These are phyloP conservation scores for Rhaphigaster nebulosa DNA, from an alignment of 2,888 invertebrate species.

Conservation along the genomic window DNA sequence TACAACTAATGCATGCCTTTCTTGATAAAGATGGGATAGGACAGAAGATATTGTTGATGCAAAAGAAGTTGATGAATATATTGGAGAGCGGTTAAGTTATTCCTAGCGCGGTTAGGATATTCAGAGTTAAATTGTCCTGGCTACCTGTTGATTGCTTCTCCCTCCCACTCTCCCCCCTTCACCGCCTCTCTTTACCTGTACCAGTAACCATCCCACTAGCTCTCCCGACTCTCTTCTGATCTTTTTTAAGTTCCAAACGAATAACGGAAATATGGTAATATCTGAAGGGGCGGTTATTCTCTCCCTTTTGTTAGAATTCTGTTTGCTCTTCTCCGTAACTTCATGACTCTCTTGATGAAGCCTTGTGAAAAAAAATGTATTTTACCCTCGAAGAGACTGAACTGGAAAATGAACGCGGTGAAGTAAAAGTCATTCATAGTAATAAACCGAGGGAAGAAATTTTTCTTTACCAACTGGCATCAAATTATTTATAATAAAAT, in stretches of 20 bases:
- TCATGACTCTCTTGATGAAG: neutral
- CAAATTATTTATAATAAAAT: too few relatives aligned
- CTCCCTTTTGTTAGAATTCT: neutral
- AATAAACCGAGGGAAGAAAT: neutral
- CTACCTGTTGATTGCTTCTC: neutral
- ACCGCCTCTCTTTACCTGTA: neutral
- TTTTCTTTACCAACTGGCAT: too few relatives aligned
- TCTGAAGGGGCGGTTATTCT: neutral
- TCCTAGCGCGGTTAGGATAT: neutral
- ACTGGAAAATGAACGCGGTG: neutral
- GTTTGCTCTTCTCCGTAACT: neutral
- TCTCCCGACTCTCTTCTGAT: neutral
- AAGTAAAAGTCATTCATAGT: neutral
- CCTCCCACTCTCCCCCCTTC: neutral
- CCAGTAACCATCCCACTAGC: neutral
- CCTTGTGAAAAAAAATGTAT: neutral
- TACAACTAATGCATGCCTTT: neutral
- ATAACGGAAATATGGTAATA: slow-evolving; percentile 6
- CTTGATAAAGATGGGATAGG: neutral
- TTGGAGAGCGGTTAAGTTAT: neutral
- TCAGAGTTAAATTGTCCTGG: neutral
- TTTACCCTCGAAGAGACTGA: neutral
- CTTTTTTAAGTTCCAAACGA: neutral
- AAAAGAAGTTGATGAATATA: slow-evolving; percentile 1
- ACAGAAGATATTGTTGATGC: neutral